phyloP scores from a whole-genome alignment of 2,113 vertebrate species.

The Amia ocellicauda region DNA sequence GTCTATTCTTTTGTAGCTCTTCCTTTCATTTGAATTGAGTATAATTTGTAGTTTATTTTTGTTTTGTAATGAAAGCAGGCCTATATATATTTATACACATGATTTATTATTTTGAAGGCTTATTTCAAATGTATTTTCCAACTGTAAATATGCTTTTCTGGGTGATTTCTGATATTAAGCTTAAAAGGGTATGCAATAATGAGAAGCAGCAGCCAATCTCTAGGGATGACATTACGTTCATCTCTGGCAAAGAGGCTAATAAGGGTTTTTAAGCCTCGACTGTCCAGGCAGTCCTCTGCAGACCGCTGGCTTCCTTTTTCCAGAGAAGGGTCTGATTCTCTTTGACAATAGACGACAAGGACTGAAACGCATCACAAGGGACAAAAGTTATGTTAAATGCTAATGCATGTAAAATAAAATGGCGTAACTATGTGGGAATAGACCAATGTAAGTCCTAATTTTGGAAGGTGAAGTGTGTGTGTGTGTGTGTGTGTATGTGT shows the following conservation, averaged over 20 bases:
- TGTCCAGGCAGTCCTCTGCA: constrained; percentile 67
- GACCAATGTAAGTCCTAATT: too few species aligned
- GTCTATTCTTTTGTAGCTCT: too few species aligned
- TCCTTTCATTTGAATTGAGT: too few species aligned
- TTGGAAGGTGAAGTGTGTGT: too few species aligned
- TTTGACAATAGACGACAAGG: constrained; percentile 61
- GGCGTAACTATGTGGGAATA: too few species aligned
- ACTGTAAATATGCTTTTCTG: constrained; percentile 4
- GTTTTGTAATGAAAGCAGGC: too few species aligned
- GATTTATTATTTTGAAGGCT: not conserved
- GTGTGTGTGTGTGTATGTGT: too few species aligned
- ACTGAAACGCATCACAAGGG: constrained; percentile 50
- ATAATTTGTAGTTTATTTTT: too few species aligned
- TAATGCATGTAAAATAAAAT: too few species aligned
- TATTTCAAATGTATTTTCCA: not conserved
- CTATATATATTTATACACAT: too few species aligned
- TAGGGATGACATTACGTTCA: constrained; percentile 50
- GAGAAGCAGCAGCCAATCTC: constrained; percentile 64
- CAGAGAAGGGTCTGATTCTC: constrained; percentile 61
- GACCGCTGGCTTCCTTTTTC: constrained; percentile 61
- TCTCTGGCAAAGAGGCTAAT: constrained; percentile 67
- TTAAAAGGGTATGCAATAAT: constrained; percentile 67
- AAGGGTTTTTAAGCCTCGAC: constrained; percentile 79
- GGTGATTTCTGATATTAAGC: constrained; percentile 45
- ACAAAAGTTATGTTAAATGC: constrained; percentile 35